Evolutionary conservation across 1,140 invertebrate genomes (phyloP).

Genomic region (Ooceraea biroi): DNA sequence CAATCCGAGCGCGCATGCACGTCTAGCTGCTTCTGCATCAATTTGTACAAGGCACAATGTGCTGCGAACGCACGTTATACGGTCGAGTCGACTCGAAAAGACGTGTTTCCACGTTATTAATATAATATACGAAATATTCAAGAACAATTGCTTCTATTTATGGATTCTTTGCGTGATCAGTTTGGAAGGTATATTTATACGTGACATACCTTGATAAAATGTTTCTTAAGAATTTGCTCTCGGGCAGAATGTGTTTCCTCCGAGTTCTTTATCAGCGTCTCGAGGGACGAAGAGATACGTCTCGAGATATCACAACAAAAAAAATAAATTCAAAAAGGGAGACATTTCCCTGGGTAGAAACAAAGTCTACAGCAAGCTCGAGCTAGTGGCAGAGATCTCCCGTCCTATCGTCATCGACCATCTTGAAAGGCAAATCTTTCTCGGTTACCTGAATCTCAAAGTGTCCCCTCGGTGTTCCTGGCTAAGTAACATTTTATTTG

Average conservation of each 20-base stretch:
- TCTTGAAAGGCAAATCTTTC: conserved; percentile 37
- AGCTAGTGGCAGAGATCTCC: not conserved
- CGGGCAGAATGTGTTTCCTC: not conserved
- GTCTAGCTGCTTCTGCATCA: not conserved
- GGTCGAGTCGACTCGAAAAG: not conserved
- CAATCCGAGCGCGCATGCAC: not conserved
- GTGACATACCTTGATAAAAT: too few relatives aligned
- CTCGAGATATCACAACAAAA: conserved; percentile 19
- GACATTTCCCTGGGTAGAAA: conserved; percentile 37
- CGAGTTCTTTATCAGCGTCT: conserved; percentile 2
- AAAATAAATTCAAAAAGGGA: conserved; percentile 69
- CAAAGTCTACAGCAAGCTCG: conserved; percentile 1
- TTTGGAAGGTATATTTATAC: not conserved
- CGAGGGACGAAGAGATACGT: conserved; percentile 39
- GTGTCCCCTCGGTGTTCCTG: not conserved
- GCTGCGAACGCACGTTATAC: not conserved
- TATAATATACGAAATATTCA: not conserved
- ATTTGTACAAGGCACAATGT: not conserved
- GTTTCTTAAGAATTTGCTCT: not conserved
- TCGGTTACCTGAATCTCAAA: conserved; percentile 27
- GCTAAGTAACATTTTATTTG: not conserved
- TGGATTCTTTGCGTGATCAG: not conserved
- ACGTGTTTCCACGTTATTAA: too few relatives aligned
- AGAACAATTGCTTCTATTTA: not conserved
- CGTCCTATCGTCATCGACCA: conserved; percentile 44